Base-by-base conservation (phyloP, 2,113 vertebrate genomes). In the Eretmochelys imbricata region DNA sequence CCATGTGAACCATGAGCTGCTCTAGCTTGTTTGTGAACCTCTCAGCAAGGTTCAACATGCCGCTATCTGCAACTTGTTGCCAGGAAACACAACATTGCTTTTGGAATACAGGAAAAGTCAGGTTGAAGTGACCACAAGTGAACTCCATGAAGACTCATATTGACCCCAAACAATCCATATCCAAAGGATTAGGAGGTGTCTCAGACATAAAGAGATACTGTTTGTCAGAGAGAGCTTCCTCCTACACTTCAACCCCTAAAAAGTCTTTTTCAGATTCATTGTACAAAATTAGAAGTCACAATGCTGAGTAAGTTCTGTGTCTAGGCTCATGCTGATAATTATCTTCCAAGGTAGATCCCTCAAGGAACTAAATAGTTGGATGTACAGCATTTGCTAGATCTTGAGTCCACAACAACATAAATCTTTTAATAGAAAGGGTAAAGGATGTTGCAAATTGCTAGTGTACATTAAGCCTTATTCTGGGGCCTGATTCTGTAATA, bases 1-100 rank as follows among this genome's bases (percentile, higher is more conserved):
- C 99, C 98, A 98, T 98, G 98, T 98, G 98, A 98, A 98, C 97
- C 93, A 85, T 91, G 96, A 97, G 96, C 98, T 98, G 98, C 98
- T 96, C 96, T 81, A 96, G 97, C 97, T 97, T 96, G 98, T 98
- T 98, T 98, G 95, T 97, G 89, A 98, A 98, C 98, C 96, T 98
- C 98, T 97, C 98, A 87, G 98, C 97, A 96, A 96, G 96, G 97
- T 97, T 96, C 90, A 94, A 96, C 97, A 98, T 83, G 93, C 98
- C 98, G 98, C 98, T 98, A 98, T 98, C 98, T 98, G 97, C 98
- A 97, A 96, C 94, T 96, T 94, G 98, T 99, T 98, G 98, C 99
- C 98, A 97, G 94, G 98, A 95, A 97, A 99, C 97, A 97, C 97
- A 95, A 96, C 97, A 97, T 96, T 84, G 38, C 88, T 93, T 93